phyloP scores from a whole-genome alignment of 2,113 vertebrate genomes.

The Cygnus atratus region DNA sequence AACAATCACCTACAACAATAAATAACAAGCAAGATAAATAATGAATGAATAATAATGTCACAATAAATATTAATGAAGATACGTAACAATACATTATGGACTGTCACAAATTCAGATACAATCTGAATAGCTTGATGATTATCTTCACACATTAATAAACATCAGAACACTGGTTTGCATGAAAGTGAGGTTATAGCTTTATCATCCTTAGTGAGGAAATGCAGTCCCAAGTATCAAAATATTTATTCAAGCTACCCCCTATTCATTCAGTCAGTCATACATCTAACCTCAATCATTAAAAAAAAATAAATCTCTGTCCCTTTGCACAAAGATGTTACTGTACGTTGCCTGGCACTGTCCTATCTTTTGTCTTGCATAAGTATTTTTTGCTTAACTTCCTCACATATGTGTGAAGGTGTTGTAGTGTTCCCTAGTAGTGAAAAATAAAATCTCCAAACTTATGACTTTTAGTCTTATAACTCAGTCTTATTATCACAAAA shows the following conservation, averaged over 20 bases:
- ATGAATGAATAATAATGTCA: background rate
- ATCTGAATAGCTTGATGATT: background rate
- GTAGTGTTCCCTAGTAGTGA: background rate
- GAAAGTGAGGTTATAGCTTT: background rate
- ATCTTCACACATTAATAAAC: background rate
- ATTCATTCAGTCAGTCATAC: background rate
- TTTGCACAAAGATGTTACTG: background rate
- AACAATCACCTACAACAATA: background rate
- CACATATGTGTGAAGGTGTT: background rate
- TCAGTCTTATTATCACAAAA: background rate
- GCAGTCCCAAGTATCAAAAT: background rate
- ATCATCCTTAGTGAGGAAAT: background rate
- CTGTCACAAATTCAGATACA: background rate
- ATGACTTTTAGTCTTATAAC: background rate
- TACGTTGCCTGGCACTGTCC: background rate
- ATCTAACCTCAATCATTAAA: background rate
- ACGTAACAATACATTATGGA: background rate
- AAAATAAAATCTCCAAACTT: background rate
- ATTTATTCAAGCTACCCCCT: background rate
- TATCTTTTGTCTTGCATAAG: background rate
- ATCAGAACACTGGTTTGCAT: background rate
- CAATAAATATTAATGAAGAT: background rate
- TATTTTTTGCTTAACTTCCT: background rate
- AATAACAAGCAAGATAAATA: background rate
- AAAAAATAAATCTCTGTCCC: background rate